Evolutionary conservation across 1,140 invertebrate genomes (phyloP), one percentile per base, ranked within the genome.

Genomic region (Wasmannia auropunctata): DNA sequence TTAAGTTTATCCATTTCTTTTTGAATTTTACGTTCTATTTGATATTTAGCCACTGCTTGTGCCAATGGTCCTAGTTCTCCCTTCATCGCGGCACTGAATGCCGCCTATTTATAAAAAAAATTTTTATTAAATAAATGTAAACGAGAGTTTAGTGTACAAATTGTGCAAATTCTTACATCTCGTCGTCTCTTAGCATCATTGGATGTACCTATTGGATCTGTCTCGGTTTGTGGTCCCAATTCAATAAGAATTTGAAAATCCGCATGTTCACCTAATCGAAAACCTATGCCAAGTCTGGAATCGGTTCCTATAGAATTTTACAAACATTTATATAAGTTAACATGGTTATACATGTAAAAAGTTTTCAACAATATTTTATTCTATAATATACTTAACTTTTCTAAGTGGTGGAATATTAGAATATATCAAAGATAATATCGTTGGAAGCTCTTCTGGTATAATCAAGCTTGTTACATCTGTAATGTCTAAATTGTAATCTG

Each of bases 331-430:
- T 34, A 54, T 54, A 54, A 28, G 16, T 34, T 72, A 34, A 79
- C 0, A 22, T 34, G 4, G 1, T 11, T 43, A n/a, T n/a, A n/a
- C 49, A 79, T 31, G 0, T 79, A n/a, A 43, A 34, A 10, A 63
- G 31, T n/a, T n/a, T n/a, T n/a, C n/a, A n/a, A 58, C 40, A 65
- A 56, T 56, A 4, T 56, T 56, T 54, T 14, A 72, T 72, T 72
- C 0, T 22, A 22, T 49, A 0, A 31, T 70, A 34, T 70, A 67
- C 37, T 65, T 65, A 97, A 97, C 97, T 97, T 98, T 98, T 90
- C 97, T 97, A 11, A 98, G 96, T 4, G 97, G 97, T n/a, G 97
- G 97, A 77, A 98, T 97, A 89, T 98, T 98, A 0, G 97, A 97
- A 91, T 97, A 98, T 1, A 98, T 96, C 3, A 98, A 95, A 0